Percentiles rank a stretch among this genome's conserved stretches.
phyloP scores from a whole-genome alignment of 2,113 vertebrate species.

The Tautogolabrus adspersus region DNA sequence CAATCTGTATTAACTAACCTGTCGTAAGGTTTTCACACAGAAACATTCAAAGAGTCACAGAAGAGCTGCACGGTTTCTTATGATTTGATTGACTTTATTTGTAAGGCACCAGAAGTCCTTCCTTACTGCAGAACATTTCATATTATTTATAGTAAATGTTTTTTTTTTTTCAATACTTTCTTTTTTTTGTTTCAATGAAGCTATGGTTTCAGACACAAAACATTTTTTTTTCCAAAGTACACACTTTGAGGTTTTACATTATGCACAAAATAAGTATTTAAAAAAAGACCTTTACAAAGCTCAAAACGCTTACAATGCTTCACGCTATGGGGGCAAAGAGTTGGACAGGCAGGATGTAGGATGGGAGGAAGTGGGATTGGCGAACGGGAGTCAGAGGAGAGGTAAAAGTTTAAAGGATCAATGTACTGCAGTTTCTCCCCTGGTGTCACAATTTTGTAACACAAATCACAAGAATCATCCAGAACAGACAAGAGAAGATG shows the following conservation, averaged over 20 bases:
- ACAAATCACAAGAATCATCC: slow-evolving; percentile 77
- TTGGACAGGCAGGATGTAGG: slow-evolving; percentile 3
- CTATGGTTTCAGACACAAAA: slow-evolving; percentile 83
- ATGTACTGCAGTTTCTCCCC: slow-evolving; percentile 63
- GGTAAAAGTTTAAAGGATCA: slow-evolving; percentile 51
- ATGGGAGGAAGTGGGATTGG: background rate
- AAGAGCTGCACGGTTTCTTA: background rate
- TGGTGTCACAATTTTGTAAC: slow-evolving; percentile 74
- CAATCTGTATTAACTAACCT: background rate
- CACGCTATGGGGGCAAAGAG: slow-evolving; percentile 68
- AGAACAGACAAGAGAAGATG: slow-evolving; percentile 78
- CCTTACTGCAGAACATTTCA: slow-evolving; percentile 85
- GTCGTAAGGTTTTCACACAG: background rate
- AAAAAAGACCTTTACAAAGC: slow-evolving; percentile 83
- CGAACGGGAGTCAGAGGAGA: background rate
- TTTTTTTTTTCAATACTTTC: slow-evolving; percentile 68
- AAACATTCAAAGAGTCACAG: background rate
- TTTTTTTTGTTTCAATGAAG: slow-evolving; percentile 77
- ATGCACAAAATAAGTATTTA: slow-evolving; percentile 85
- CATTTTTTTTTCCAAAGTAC: slow-evolving; percentile 79
- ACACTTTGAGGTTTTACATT: slow-evolving; percentile 84
- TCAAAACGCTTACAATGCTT: slow-evolving; percentile 82
- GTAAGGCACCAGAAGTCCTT: slow-evolving; percentile 87
- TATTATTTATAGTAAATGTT: slow-evolving; percentile 84
- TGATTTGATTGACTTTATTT: slow-evolving; percentile 85